Base-by-base conservation (phyloP, 2,797 vertebrate species). In the Amphiprion clarkii region DNA sequence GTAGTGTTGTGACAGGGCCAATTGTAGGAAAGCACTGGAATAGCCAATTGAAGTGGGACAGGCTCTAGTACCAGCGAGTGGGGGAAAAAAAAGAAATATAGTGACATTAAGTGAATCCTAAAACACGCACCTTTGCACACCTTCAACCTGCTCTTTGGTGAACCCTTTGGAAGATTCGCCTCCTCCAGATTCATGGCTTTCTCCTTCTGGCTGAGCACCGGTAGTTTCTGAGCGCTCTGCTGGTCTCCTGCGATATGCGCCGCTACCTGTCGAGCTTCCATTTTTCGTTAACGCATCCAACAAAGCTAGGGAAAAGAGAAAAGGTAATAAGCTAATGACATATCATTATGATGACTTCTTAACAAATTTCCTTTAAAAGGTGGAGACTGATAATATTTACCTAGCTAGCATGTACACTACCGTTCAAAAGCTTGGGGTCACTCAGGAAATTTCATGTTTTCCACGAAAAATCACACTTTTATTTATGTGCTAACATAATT, bases 91-190 rank as follows among this genome's bases (percentile, higher is more conserved):
- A 65, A 36, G 21, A 25, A 48, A 52, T 10, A 13, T 8, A 54
- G n/a, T 46, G 9, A 71, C 60, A 59, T 1, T 1, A 2, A 3
- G 4, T 33, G 14, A 52, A 60, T 19, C 1, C 1, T 23, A 1
- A 7, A 23, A 7, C 33, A 48, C 88, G 93, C 94, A 99, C 98
- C 96, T 98, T 87, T 96, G 95, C 59, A 99, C 98, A 14, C 97
- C 97, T 72, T 99, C 97, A 48, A 96, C 89, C 87, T 99, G 97
- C 21, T 99, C 98, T 87, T 96, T 96, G 62, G 91, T 97, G 89
- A 97, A 99, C 85, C 92, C 82, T 94, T 98, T 99, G 19, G 90
- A 95, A 12, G 88, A 62, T 40, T 97, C 97, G 0, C 84, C 89
- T 74, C 89, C 78, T 59, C 88, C 86, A 0, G 90, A 82, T 58